Conservation (phyloP, 2,888 invertebrate genomes). For the Luffia ferchaultella region DNA sequence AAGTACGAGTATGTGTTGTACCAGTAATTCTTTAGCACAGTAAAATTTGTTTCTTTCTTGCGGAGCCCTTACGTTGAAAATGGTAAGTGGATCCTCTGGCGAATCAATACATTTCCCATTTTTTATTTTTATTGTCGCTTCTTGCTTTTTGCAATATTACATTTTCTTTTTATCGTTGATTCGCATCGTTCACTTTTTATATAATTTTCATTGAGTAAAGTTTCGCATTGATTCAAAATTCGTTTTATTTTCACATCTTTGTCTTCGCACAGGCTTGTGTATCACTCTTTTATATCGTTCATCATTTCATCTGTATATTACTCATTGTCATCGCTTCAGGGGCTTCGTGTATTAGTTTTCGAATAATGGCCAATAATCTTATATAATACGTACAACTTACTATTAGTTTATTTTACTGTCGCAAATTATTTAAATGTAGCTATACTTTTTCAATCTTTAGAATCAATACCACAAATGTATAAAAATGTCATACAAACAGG, state of each 20-base stretch:
- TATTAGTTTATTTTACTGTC: background rate
- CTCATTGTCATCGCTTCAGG: constrained; percentile 10
- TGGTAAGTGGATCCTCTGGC: constrained; percentile 61
- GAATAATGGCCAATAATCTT: background rate
- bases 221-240: constrained; percentile 61
- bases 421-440: too few relatives aligned
- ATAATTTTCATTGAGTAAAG: constrained; percentile 56
- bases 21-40: constrained; percentile 54
- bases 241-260: constrained; percentile 24
- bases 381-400: background rate
- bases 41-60: constrained; percentile 65
- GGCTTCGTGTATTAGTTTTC: constrained; percentile 17
- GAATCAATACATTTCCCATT: constrained; percentile 27
- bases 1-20: constrained; percentile 25
- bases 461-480: too few relatives aligned
- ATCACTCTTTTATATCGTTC: constrained; percentile 16
- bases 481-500: too few relatives aligned
- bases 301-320: background rate
- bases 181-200: constrained; percentile 22
- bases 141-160: constrained; percentile 25
- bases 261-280: constrained; percentile 27
- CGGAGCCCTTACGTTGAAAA: constrained; percentile 65
- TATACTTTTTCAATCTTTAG: too few relatives aligned
- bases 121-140: constrained; percentile 44
- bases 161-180: constrained; percentile 16